Conservation (phyloP, 2,113 vertebrate genomes). For the Phoenicopterus ruber region DNA sequence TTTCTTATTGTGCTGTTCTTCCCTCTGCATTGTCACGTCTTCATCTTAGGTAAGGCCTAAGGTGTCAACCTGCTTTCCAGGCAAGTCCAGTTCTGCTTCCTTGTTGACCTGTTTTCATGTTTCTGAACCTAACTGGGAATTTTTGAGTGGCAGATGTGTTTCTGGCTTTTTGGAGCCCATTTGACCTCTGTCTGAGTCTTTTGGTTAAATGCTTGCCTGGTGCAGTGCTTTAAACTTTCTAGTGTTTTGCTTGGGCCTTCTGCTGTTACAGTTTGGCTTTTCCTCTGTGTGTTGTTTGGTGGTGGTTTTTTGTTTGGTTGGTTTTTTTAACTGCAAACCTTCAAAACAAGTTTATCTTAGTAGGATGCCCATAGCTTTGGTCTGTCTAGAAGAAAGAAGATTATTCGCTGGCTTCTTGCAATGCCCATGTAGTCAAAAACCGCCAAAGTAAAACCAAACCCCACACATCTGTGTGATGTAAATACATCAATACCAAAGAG, state of each 20-base stretch:
- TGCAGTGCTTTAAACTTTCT: not conserved
- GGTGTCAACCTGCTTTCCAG: not conserved
- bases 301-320: not conserved
- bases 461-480: not conserved
- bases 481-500: not conserved
- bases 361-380: not conserved
- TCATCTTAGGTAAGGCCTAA: not conserved
- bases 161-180: not conserved
- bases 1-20: not conserved
- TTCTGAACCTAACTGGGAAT: not conserved
- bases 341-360: not conserved
- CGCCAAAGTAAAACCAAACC: rapidly evolving
- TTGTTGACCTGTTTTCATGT: not conserved
- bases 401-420: not conserved
- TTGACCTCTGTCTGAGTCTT: not conserved
- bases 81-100: not conserved
- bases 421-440: not conserved
- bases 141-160: not conserved
- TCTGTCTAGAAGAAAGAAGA: not conserved
- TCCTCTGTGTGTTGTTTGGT: not conserved
- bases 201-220: not conserved
- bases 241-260: not conserved
- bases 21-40: not conserved
- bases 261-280: not conserved
- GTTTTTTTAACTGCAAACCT: not conserved